Evolutionary conservation across 2,797 vertebrate genomes (phyloP).

Genomic region (Hybognathus amarus): DNA sequence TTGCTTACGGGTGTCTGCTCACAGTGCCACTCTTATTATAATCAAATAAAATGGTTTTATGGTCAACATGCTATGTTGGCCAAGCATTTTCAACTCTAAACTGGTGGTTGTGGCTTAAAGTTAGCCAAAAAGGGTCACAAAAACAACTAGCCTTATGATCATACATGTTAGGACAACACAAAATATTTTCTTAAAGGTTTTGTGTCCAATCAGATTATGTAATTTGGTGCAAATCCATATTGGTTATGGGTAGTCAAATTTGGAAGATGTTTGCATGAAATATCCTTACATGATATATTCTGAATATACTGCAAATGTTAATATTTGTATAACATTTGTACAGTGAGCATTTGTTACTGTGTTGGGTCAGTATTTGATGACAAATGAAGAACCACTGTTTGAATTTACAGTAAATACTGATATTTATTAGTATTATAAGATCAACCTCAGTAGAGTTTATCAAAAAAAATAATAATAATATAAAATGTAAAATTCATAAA

Average conservation of each 20-base stretch:
- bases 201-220: no score
- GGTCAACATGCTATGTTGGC: not conserved
- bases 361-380: not conserved
- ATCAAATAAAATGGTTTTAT: not conserved
- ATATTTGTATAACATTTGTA: not conserved
- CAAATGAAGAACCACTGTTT: not conserved
- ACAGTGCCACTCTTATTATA: not conserved
- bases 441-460: not conserved
- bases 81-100: not conserved
- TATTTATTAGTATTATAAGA: not conserved
- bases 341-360: not conserved
- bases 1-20: conserved; percentile 4
- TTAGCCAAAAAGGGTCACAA: no score
- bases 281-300: not conserved
- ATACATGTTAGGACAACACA: not conserved
- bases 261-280: not conserved
- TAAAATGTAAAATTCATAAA: not conserved
- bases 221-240: not conserved
- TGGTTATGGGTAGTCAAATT: not conserved
- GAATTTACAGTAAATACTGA: not conserved
- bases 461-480: no score
- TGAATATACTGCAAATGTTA: no score
- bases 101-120: not conserved
- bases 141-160: not conserved
- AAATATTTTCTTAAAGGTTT: not conserved